These are phyloP conservation scores for Himalopsyche tibetana DNA, from an alignment of 2,888 invertebrate species.

Conservation along the genomic window DNA sequence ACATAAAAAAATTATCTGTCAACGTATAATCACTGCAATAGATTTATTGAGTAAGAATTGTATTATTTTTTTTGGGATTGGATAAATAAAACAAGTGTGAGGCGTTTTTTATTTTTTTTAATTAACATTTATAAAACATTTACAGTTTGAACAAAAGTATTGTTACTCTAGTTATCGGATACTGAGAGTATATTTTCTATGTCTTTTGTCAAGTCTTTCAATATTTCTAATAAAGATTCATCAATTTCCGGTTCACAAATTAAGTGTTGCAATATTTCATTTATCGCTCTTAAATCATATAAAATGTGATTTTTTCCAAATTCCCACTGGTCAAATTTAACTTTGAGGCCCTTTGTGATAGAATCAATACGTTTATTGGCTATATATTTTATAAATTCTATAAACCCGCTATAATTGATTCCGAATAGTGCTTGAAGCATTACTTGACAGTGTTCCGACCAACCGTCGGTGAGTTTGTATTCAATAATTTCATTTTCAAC, in stretches of 20 bases:
- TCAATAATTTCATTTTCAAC: constrained; percentile 89
- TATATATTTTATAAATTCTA: constrained; percentile 81
- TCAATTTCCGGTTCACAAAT: constrained; percentile 44
- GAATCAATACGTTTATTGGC: constrained; percentile 77
- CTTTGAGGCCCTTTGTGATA: constrained; percentile 69
- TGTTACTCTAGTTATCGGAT: not conserved
- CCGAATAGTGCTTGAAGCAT: constrained; percentile 88
- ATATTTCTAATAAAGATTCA: not conserved
- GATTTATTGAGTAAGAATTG: too few species aligned
- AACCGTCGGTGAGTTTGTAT: constrained; percentile 80
- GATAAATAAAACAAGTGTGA: too few species aligned
- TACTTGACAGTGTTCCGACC: constrained; percentile 87
- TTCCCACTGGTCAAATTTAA: constrained; percentile 70
- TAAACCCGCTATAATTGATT: constrained; percentile 84
- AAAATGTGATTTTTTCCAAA: constrained; percentile 69
- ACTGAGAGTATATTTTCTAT: constrained; percentile 26
- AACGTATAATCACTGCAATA: too few species aligned
- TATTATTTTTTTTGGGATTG: too few species aligned
- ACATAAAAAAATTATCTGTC: too few species aligned
- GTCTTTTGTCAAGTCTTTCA: constrained; percentile 32
- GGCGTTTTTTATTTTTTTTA: too few species aligned
- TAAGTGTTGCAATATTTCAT: constrained; percentile 56
- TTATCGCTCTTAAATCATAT: constrained; percentile 62
- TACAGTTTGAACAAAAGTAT: too few species aligned
- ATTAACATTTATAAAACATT: too few species aligned